Percentiles rank a stretch among this genome's conserved stretches.
Conservation (phyloP, 2,888 invertebrate genomes). For the Emmelina monodactyla region DNA sequence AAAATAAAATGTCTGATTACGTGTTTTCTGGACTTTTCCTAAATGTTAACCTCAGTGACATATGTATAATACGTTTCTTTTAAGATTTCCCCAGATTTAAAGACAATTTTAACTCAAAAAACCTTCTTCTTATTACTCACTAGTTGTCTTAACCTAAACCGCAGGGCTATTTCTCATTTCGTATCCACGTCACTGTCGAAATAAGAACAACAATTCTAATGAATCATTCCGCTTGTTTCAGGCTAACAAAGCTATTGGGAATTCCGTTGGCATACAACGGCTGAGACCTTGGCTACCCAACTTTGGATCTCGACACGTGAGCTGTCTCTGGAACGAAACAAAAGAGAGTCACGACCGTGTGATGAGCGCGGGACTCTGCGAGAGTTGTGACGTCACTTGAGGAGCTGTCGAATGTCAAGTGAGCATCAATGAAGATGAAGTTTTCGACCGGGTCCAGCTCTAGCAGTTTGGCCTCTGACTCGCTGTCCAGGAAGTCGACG, state of each 20-base stretch:
- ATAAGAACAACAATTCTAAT: slow-evolving; percentile 12
- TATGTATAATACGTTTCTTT: too few species aligned
- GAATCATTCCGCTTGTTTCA: slow-evolving; percentile 29
- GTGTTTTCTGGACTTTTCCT: too few species aligned
- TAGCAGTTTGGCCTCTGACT: slow-evolving; percentile 72
- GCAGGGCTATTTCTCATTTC: too few species aligned
- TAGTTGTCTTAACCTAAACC: too few species aligned
- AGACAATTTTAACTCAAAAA: too few species aligned
- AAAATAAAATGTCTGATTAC: too few species aligned
- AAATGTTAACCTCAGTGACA: too few species aligned
- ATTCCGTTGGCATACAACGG: slow-evolving; percentile 12
- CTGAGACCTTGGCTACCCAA: slow-evolving; percentile 25
- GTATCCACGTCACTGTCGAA: too few species aligned
- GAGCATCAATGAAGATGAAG: slow-evolving; percentile 55
- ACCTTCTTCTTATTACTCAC: too few species aligned
- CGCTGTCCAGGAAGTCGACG: slow-evolving; percentile 70
- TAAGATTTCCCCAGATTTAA: too few species aligned
- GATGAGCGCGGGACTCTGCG: slow-evolving; percentile 52
- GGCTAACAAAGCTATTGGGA: slow-evolving; percentile 34
- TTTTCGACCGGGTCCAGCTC: slow-evolving; percentile 71
- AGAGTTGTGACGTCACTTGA: slow-evolving; percentile 55
- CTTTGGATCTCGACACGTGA: slow-evolving; percentile 23
- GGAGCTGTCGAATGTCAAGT: too few species aligned
- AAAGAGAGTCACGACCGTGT: slow-evolving; percentile 36
- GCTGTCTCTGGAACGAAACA: slow-evolving; percentile 5